Evolutionary conservation across 2,888 invertebrate species (phyloP), one percentile per base, ranked within the genome.

Genomic region (Ornithoptera priamus): DNA sequence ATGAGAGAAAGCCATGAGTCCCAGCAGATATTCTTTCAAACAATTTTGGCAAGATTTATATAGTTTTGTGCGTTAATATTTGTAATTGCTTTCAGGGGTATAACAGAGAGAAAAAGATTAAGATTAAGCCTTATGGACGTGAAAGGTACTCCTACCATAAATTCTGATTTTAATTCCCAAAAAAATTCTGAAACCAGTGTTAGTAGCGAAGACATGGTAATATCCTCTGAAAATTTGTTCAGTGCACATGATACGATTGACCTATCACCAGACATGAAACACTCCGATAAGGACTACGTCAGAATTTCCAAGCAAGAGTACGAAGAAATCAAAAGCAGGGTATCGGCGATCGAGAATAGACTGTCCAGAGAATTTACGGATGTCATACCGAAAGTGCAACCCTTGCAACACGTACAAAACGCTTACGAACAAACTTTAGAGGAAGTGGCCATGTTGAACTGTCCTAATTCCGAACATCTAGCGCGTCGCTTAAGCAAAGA

Each of bases 311-410:
- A 96, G 86, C 94, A 93, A 70, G 96, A 96, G 84, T 96, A 96
- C 77, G 96, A 96, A 83, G 96, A 95, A 75, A 96, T 97, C 62
- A 96, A 96, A 83, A 95, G 93, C 80, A 90, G 96, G 80, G 95
- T 96, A 15, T 94, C 94, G 0, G 95, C 95, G 7, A 96, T 96
- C 69, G 96, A 96, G 83, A 93, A 93, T 62, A 91, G 95, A 76
- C 93, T 96, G 74, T 95, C 95, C 12, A 93, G 95, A 80, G 96
- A 96, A 83, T 94, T 96, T 73, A 94, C 85, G 68, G 92, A 92
- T 69, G 91, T 88, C 50, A 89, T 88, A 76, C 90, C 89, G 17
- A 83, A 86, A 70, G 87, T 86, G 64, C 93, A 94, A 76, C 93
- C 94, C 5, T 87, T 94, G 59, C 93, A 94, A 73, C 93, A 94